Evolutionary conservation across 2,888 invertebrate genomes (phyloP).

Genomic region (Fabriciana adippe): DNA sequence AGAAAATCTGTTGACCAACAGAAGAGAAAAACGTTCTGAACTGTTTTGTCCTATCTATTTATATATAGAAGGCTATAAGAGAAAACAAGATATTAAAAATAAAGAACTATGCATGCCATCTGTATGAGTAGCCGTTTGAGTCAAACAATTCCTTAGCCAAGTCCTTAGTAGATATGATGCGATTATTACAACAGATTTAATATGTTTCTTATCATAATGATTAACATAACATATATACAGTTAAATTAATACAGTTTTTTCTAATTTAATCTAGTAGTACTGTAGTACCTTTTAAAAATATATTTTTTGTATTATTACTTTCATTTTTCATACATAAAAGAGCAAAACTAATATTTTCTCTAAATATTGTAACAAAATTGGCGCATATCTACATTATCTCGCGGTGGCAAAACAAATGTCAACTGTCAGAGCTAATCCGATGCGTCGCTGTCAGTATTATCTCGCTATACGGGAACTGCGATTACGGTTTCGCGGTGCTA

Average conservation of each 20-base stretch:
- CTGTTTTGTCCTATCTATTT: too few species aligned
- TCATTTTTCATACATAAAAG: too few species aligned
- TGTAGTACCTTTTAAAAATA: neutral
- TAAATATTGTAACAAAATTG: neutral
- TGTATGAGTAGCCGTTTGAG: too few species aligned
- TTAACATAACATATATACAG: neutral
- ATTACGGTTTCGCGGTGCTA: slow-evolving; percentile 19
- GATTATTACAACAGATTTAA: too few species aligned
- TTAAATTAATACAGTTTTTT: neutral
- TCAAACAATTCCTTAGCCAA: too few species aligned
- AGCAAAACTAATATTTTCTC: slow-evolving; percentile 4
- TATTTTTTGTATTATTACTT: too few species aligned
- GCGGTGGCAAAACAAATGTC: slow-evolving; percentile 50
- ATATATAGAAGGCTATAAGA: too few species aligned
- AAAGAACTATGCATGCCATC: too few species aligned
- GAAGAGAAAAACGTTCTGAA: too few species aligned
- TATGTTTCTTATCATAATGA: neutral
- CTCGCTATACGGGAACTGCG: slow-evolving; percentile 39
- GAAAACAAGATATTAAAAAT: too few species aligned
- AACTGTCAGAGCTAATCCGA: slow-evolving; percentile 51
- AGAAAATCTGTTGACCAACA: too few species aligned
- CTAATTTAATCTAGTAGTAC: neutral
- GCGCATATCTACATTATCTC: slow-evolving; percentile 36
- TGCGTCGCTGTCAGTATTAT: slow-evolving; percentile 51
- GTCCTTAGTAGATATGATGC: too few species aligned